Evolutionary conservation across 1,140 invertebrate species (phyloP).

Genomic region (Teleogryllus occipitalis): DNA sequence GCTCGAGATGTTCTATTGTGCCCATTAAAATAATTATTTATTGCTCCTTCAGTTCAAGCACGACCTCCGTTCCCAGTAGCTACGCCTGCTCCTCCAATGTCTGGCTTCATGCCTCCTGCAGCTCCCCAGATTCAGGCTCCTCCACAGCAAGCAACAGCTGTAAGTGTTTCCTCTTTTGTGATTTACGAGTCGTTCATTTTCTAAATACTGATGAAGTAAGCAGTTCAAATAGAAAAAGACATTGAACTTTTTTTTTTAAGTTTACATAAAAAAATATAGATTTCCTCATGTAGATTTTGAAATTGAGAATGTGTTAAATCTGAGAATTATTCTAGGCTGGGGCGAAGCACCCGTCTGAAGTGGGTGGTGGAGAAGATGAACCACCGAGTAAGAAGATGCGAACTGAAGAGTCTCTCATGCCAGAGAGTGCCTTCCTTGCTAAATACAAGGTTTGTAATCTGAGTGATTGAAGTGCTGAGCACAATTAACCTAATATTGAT

Average conservation of each 20-base stretch:
- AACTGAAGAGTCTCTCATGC: conserved; percentile 86
- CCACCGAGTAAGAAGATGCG: conserved; percentile 80
- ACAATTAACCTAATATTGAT: too few relatives aligned
- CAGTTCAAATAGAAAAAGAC: too few relatives aligned
- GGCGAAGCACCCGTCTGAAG: conserved; percentile 44
- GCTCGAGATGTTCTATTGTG: too few relatives aligned
- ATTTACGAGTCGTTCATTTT: neutral
- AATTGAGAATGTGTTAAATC: neutral
- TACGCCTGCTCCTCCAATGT: conserved; percentile 37
- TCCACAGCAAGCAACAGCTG: conserved; percentile 22
- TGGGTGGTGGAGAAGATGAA: conserved; percentile 57
- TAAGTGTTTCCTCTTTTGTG: neutral
- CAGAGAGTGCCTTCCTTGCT: conserved; percentile 74
- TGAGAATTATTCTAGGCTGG: conserved; percentile 20
- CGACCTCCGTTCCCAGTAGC: conserved; percentile 40
- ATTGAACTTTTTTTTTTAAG: neutral
- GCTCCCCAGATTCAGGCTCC: conserved; percentile 26
- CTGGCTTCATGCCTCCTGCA: conserved; percentile 30
- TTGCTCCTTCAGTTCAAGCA: conserved; percentile 36
- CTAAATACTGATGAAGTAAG: too few relatives aligned
- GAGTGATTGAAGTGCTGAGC: too few relatives aligned
- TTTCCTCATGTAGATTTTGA: neutral
- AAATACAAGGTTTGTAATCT: conserved; percentile 40
- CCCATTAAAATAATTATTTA: neutral
- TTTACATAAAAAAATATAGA: neutral